Conservation (phyloP, 2,113 vertebrate species). For the Indicator maculatus region DNA sequence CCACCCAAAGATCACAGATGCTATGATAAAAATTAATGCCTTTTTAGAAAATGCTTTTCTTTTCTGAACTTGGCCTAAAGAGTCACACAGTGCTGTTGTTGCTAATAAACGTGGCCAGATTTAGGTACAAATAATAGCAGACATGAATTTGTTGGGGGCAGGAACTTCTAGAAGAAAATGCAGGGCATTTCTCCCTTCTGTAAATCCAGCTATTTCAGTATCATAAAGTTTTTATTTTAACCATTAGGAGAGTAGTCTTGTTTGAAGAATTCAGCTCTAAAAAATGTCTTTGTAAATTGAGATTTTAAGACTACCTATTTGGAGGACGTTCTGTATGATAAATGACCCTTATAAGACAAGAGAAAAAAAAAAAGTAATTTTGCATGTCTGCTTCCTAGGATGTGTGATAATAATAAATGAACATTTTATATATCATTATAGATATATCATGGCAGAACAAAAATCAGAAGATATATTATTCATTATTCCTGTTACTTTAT, state of each 20-base stretch:
- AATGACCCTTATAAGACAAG: conserved; percentile 56
- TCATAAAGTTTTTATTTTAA: conserved; percentile 55
- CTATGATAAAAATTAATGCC: conserved; percentile 33
- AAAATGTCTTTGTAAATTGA: conserved; percentile 67
- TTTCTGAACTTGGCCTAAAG: not conserved
- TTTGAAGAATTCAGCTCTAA: conserved; percentile 62
- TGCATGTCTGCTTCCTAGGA: conserved; percentile 67
- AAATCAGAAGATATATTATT: conserved; percentile 57
- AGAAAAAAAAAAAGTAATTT: conserved; percentile 58
- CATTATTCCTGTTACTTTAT: conserved; percentile 51
- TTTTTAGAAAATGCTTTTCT: conserved; percentile 20
- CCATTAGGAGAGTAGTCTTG: conserved; percentile 17
- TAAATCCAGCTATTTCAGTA: conserved; percentile 20
- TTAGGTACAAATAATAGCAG: not conserved
- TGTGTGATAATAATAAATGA: conserved; percentile 72
- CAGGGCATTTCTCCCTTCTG: not conserved
- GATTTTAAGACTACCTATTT: conserved; percentile 70
- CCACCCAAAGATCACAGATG: conserved; percentile 34
- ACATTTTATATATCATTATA: conserved; percentile 72
- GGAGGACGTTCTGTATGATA: conserved; percentile 54
- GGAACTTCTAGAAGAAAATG: not conserved
- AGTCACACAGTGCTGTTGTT: not conserved
- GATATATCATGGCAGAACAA: conserved; percentile 45
- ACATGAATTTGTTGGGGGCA: not conserved
- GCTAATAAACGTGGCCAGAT: not conserved